Conservation (phyloP, 2,888 invertebrate species). For the Sipha maydis region DNA sequence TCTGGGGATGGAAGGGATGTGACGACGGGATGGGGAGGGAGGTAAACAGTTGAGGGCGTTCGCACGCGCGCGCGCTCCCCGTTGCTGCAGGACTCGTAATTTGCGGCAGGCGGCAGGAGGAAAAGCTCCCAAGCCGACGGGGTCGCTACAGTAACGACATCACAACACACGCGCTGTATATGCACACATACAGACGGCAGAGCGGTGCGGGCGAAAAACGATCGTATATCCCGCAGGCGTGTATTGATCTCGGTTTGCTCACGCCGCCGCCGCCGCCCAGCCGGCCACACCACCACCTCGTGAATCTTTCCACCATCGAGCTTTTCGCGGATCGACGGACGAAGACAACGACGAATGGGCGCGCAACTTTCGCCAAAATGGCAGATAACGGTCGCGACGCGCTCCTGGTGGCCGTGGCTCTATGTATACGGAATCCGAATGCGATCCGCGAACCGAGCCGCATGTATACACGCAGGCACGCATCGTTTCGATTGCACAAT, state of each 20-base stretch:
- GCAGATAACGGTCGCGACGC: conserved; percentile 18
- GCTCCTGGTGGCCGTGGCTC: neutral
- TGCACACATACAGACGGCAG: conserved; percentile 27
- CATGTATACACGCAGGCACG: neutral
- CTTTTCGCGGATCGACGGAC: conserved; percentile 22
- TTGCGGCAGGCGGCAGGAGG: neutral
- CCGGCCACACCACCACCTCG: neutral
- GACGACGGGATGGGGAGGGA: neutral
- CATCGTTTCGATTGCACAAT: no score
- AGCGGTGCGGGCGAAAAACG: neutral
- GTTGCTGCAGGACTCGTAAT: neutral
- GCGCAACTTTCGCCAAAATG: conserved; percentile 58
- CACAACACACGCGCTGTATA: conserved; percentile 51
- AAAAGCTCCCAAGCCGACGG: conserved; percentile 40
- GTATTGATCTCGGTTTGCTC: conserved; percentile 54
- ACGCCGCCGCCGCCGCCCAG: conserved; percentile 8
- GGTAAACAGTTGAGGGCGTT: neutral
- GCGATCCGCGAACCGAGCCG: neutral
- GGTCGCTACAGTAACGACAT: conserved; percentile 62
- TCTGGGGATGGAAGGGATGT: neutral
- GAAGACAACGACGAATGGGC: conserved; percentile 35
- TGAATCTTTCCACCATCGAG: neutral
- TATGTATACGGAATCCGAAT: neutral
- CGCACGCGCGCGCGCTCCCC: neutral
- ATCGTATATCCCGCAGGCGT: conserved; percentile 53